Percentiles rank a stretch among this genome's conserved stretches.
These are phyloP conservation scores for Xerus inauris DNA, from an alignment of 2,113 vertebrate species.

Conservation along the genomic window DNA sequence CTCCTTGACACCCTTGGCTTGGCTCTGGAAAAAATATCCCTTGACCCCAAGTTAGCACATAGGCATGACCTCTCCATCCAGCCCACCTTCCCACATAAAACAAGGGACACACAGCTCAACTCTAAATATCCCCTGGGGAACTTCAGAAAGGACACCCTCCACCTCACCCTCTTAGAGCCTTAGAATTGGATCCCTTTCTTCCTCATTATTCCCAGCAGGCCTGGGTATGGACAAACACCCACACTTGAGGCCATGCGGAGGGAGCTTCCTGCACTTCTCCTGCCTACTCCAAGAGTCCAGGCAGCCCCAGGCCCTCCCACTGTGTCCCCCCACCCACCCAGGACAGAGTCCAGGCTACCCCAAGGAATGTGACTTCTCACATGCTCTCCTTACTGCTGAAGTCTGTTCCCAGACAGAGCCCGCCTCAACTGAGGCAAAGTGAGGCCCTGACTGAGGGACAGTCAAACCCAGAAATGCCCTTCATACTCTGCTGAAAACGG, in stretches of 20 bases:
- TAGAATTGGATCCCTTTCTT: not conserved
- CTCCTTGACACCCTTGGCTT: not conserved
- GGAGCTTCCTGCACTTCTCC: not conserved
- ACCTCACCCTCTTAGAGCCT: not conserved
- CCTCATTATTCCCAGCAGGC: not conserved
- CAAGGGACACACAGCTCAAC: not conserved
- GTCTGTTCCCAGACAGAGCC: not conserved
- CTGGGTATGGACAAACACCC: not conserved
- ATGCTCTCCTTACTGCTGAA: not conserved
- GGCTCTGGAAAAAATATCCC: not conserved
- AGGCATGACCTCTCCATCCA: not conserved
- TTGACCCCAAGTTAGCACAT: not conserved
- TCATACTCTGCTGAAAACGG: not conserved
- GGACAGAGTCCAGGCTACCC: not conserved
- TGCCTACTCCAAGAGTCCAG: not conserved
- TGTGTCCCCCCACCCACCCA: not conserved
- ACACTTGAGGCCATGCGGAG: not conserved
- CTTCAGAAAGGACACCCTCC: not conserved
- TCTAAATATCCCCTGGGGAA: not conserved
- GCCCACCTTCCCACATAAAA: not conserved
- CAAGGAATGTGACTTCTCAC: not conserved
- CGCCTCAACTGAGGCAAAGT: not conserved
- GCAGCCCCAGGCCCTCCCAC: not conserved
- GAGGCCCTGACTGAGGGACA: not conserved
- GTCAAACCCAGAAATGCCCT: not conserved